A percentile compares a stretch with the other conserved stretches of the same genome.
These are phyloP conservation scores for Trinectes maculatus DNA, from an alignment of 2,113 vertebrate genomes.

Conservation along the genomic window DNA sequence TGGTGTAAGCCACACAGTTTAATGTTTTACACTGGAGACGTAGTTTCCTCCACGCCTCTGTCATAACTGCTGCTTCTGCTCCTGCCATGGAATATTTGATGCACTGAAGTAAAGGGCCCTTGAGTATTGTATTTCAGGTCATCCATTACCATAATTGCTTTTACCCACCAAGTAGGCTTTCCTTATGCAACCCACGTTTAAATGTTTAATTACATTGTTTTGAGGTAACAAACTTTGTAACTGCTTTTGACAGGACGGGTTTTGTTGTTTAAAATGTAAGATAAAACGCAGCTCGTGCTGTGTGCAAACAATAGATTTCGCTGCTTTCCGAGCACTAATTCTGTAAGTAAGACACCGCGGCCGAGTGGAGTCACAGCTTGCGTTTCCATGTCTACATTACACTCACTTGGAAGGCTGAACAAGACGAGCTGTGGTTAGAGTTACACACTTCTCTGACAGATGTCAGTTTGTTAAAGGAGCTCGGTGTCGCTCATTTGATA, in stretches of 20 bases:
- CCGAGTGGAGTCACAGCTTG: conserved; percentile 65
- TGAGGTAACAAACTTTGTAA: conserved; percentile 76
- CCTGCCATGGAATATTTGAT: conserved; percentile 74
- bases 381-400: conserved; percentile 81
- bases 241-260: conserved; percentile 60
- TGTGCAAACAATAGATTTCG: conserved; percentile 59
- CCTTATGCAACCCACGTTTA: conserved; percentile 74
- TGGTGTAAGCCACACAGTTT: conserved; percentile 3
- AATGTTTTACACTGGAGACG: conserved; percentile 24
- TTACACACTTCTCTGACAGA: conserved; percentile 79
- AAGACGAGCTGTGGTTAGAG: conserved; percentile 74
- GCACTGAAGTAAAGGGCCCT: conserved; percentile 71
- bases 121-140: conserved; percentile 82
- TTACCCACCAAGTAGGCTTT: conserved; percentile 79
- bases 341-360: conserved; percentile 68
- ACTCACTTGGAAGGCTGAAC: conserved; percentile 71
- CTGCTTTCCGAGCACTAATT: conserved; percentile 49
- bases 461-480: conserved; percentile 74
- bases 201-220: conserved; percentile 85
- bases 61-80: conserved; percentile 65
- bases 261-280: conserved; percentile 69
- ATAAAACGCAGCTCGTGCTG: conserved; percentile 55
- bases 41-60: conserved; percentile 27
- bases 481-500: conserved; percentile 70
- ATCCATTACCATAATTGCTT: conserved; percentile 85